phyloP scores from a whole-genome alignment of 2,113 vertebrate species.

The Dasyornis broadbenti region DNA sequence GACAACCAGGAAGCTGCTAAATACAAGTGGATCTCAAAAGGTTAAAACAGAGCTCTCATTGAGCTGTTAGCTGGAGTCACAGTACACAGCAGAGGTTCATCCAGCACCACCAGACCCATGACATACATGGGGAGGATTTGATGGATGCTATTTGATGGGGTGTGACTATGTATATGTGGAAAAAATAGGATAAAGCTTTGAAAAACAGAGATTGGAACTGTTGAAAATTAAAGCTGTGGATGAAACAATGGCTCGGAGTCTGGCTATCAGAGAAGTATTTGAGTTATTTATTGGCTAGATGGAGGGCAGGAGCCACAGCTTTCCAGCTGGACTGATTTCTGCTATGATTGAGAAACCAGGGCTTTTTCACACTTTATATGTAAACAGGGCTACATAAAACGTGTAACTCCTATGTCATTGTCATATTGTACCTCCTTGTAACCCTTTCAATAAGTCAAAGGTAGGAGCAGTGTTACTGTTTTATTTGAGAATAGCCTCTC shows the following conservation, averaged over 20 bases:
- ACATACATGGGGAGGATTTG: neutral
- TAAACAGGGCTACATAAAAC: neutral
- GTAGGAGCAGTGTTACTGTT: neutral
- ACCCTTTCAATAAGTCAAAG: neutral
- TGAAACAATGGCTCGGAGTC: neutral
- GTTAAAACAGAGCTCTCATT: neutral
- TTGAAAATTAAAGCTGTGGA: neutral
- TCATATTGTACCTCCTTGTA: neutral
- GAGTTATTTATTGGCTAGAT: neutral
- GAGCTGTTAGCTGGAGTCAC: neutral
- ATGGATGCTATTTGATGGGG: neutral
- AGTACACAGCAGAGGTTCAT: neutral
- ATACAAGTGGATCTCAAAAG: neutral
- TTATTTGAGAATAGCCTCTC: neutral
- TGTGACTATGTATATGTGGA: neutral
- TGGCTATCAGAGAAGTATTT: neutral
- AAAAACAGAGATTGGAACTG: neutral
- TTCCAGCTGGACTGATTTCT: neutral
- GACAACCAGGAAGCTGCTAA: neutral
- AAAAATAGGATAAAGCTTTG: neutral
- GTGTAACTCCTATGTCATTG: neutral
- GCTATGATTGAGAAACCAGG: neutral
- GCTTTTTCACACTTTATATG: neutral
- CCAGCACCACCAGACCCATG: neutral
- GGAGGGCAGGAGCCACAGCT: neutral